A percentile compares a stretch with the other conserved stretches of the same genome.
phyloP scores from a whole-genome alignment of 2,888 invertebrate genomes.

The Drosophila subsilvestris region DNA sequence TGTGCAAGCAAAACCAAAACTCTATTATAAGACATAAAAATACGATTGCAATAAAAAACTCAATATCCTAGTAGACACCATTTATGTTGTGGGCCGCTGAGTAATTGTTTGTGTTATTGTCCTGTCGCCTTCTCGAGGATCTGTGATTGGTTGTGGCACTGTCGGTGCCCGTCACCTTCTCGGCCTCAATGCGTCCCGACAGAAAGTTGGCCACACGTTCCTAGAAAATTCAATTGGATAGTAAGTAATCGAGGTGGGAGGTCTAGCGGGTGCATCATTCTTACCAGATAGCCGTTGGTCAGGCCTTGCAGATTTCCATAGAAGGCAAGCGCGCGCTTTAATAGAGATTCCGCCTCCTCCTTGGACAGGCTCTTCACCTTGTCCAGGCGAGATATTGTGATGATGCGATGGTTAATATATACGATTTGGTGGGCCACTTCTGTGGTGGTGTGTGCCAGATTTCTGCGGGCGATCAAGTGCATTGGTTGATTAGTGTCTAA shows the following conservation, averaged over 20 bases:
- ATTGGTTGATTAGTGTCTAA: not conserved
- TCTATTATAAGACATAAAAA: conserved; percentile 81
- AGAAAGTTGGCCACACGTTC: conserved; percentile 88
- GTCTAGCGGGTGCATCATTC: not conserved
- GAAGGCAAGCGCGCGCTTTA: conserved; percentile 77
- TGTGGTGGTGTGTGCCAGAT: conserved; percentile 85
- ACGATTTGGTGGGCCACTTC: conserved; percentile 86
- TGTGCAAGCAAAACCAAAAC: conserved; percentile 77
- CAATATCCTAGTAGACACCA: conserved; percentile 83
- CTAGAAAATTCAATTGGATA: conserved; percentile 79
- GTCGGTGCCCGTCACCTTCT: conserved; percentile 85
- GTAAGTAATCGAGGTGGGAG: not conserved
- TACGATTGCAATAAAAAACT: conserved; percentile 78
- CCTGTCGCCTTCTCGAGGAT: conserved; percentile 65
- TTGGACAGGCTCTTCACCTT: conserved; percentile 85
- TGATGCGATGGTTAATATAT: conserved; percentile 86
- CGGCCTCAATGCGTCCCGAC: conserved; percentile 88
- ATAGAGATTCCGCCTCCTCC: conserved; percentile 85
- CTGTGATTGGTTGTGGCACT: conserved; percentile 57
- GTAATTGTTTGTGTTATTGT: conserved; percentile 66
- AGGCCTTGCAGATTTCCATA: conserved; percentile 79
- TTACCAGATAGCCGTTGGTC: conserved; percentile 80
- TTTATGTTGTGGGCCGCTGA: conserved; percentile 82
- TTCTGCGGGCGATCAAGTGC: conserved; percentile 79
- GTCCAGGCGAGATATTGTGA: conserved; percentile 88